phyloP scores from a whole-genome alignment of 2,797 vertebrate species.

The Galago senegalensis region DNA sequence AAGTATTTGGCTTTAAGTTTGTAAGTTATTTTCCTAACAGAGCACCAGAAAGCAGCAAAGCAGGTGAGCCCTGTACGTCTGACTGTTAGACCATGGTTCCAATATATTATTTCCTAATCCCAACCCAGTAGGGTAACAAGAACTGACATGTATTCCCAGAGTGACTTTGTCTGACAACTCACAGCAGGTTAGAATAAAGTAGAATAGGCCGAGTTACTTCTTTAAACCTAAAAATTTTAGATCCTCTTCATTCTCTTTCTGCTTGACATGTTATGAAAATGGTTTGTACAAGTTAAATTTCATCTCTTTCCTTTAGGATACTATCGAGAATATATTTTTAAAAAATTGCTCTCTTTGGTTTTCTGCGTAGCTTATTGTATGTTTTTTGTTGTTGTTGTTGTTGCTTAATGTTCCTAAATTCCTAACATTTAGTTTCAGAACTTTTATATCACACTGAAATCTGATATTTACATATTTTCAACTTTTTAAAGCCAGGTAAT shows the following conservation, averaged over 20 bases:
- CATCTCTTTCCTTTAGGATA: background rate
- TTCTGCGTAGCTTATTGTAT: background rate
- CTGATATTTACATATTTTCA: background rate
- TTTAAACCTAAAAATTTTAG: constrained; percentile 64
- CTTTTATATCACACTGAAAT: constrained; percentile 20
- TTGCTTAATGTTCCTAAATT: background rate
- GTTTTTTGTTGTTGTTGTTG: background rate
- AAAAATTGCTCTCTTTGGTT: background rate
- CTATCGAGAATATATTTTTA: background rate
- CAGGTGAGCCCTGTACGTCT: background rate
- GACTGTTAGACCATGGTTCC: constrained; percentile 59
- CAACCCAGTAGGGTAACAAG: constrained; percentile 3
- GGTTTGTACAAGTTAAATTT: background rate
- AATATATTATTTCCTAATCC: constrained; percentile 63
- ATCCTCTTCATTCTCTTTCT: constrained; percentile 63
- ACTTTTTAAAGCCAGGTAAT: background rate
- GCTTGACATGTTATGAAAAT: constrained; percentile 52
- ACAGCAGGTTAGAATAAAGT: constrained; percentile 14
- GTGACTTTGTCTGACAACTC: constrained; percentile 67
- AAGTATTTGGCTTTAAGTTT: constrained; percentile 25
- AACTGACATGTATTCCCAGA: constrained; percentile 55
- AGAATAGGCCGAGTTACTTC: constrained; percentile 13
- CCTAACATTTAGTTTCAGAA: background rate
- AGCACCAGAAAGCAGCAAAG: background rate
- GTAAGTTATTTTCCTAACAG: constrained; percentile 19